phyloP scores from a whole-genome alignment of 2,797 vertebrate species.

The Neosilurus hyrtlii region DNA sequence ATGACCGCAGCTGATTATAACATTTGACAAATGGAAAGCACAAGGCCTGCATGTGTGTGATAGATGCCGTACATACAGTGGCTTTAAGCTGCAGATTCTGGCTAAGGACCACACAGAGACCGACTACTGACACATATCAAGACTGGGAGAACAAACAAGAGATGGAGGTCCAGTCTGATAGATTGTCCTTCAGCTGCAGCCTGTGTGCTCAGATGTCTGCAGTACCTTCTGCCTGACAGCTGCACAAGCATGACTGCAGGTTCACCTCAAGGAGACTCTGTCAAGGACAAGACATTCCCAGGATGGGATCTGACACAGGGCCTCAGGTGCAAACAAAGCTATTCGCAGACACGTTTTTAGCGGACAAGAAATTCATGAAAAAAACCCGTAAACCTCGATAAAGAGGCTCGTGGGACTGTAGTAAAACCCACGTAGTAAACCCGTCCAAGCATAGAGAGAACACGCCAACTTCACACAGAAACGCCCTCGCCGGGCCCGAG shows the following conservation, averaged over 20 bases:
- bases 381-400: background rate
- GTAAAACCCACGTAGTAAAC: too few species aligned
- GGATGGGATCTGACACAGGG: background rate
- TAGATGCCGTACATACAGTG: background rate
- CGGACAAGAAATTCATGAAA: background rate
- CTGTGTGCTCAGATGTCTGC: constrained; percentile 10
- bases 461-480: too few species aligned
- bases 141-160: constrained; percentile 3
- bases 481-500: too few species aligned
- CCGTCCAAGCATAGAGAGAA: too few species aligned
- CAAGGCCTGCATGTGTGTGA: constrained; percentile 30
- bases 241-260: constrained; percentile 4
- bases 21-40: constrained; percentile 26
- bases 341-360: background rate
- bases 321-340: background rate
- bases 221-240: constrained; percentile 22
- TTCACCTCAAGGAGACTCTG: background rate
- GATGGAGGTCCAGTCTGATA: constrained; percentile 9
- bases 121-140: background rate
- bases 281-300: constrained; percentile 16
- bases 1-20: constrained; percentile 29
- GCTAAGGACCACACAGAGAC: background rate
- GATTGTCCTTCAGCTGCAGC: constrained; percentile 5
- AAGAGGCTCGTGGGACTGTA: too few species aligned
- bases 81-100: constrained; percentile 12